Percentiles rank a stretch among this genome's conserved stretches.
These are phyloP conservation scores for Tetraodon nigroviridis DNA, from an alignment of 2,113 vertebrate genomes.

Conservation along the genomic window DNA sequence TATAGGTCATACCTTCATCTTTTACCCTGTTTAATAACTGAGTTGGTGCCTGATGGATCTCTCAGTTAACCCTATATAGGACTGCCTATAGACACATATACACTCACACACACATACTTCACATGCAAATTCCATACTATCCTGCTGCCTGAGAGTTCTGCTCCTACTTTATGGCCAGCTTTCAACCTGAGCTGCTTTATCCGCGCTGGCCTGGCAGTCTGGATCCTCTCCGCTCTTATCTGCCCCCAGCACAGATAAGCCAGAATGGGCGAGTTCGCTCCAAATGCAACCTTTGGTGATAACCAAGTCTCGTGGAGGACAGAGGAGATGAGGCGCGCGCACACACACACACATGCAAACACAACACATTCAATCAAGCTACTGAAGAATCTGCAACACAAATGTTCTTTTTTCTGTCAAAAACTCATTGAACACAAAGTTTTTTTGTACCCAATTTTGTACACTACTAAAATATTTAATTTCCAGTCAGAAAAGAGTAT, in stretches of 20 bases:
- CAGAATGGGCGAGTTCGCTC: constrained; percentile 44
- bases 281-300: constrained; percentile 43
- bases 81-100: constrained; percentile 8
- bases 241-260: constrained; percentile 60
- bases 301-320: constrained; percentile 37
- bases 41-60: too few species aligned
- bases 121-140: constrained; percentile 22
- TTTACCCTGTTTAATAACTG: too few species aligned
- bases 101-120: constrained; percentile 15
- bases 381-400: too few species aligned
- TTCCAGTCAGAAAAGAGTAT: not conserved
- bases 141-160: constrained; percentile 46
- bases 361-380: constrained; percentile 10
- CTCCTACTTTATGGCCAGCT: constrained; percentile 46
- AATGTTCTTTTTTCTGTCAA: not conserved
- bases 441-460: too few species aligned
- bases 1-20: too few species aligned
- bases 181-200: constrained; percentile 59
- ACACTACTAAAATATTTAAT: not conserved
- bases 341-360: constrained; percentile 3
- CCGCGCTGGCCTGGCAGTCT: constrained; percentile 53
- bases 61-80: too few species aligned
- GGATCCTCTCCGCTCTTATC: constrained; percentile 61
- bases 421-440: not conserved
- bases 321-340: constrained; percentile 11